Conservation (phyloP, 2,797 vertebrate species). For the Crenichthys baileyi region DNA sequence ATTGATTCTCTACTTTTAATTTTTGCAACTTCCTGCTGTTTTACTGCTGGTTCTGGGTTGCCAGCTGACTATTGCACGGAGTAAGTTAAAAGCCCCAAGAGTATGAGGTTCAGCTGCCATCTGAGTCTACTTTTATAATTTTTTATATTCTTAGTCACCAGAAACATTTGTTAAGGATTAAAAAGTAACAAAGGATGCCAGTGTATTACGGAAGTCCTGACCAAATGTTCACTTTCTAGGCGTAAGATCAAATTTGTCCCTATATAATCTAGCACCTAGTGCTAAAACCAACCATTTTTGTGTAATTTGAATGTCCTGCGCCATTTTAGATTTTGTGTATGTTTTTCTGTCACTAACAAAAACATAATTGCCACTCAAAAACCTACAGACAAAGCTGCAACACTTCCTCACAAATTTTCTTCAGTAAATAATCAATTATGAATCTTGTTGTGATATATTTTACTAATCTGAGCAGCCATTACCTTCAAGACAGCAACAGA, state of each 20-base stretch:
- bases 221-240: slow-evolving; percentile 6
- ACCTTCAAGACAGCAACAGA: slow-evolving; percentile 28
- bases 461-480: slow-evolving; percentile 21
- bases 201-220: slow-evolving; percentile 3
- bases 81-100: slow-evolving; percentile 1
- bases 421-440: background rate
- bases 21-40: background rate
- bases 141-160: background rate
- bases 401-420: background rate
- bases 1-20: background rate
- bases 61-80: slow-evolving; percentile 3
- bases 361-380: background rate
- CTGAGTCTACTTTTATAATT: background rate
- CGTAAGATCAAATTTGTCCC: background rate
- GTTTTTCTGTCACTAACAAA: background rate
- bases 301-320: background rate
- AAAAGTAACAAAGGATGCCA: slow-evolving; percentile 4
- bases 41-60: slow-evolving; percentile 6
- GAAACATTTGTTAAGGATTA: slow-evolving; percentile 7
- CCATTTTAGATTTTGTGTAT: background rate
- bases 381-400: background rate
- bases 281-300: background rate
- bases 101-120: slow-evolving; percentile 2
- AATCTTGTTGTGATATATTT: slow-evolving; percentile 18
- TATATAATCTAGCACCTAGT: background rate